phyloP scores from a whole-genome alignment of 2,113 vertebrate species.

The Hiodon alosoides region DNA sequence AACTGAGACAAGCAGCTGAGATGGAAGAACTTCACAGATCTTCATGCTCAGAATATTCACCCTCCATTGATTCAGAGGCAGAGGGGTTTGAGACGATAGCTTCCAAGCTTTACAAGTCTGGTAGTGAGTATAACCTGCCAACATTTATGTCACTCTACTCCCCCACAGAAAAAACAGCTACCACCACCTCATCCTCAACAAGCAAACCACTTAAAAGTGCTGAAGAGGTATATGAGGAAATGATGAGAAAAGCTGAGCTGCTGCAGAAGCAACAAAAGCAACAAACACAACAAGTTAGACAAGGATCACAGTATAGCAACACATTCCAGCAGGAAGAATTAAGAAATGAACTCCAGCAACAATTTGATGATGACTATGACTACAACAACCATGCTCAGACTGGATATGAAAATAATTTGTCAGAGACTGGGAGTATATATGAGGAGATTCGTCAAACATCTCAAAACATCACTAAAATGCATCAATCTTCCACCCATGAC shows the following conservation, averaged over 20 bases:
- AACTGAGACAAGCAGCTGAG: slow-evolving; percentile 90
- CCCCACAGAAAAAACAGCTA: slow-evolving; percentile 75
- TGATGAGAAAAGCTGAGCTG: slow-evolving; percentile 96
- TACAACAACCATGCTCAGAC: slow-evolving; percentile 46
- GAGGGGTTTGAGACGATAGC: slow-evolving; percentile 82
- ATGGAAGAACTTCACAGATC: slow-evolving; percentile 98
- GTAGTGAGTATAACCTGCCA: slow-evolving; percentile 93
- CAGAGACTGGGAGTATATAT: slow-evolving; percentile 51
- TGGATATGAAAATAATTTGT: slow-evolving; percentile 31
- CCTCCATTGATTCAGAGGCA: slow-evolving; percentile 92
- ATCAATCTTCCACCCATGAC: slow-evolving; percentile 63
- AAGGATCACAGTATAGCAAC: slow-evolving; percentile 44
- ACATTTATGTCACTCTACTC: slow-evolving; percentile 97
- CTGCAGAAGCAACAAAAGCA: slow-evolving; percentile 74
- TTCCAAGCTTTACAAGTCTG: slow-evolving; percentile 87
- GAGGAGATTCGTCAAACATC: slow-evolving; percentile 72
- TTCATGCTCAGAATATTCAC: slow-evolving; percentile 94
- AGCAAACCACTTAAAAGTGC: slow-evolving; percentile 91
- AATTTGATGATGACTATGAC: slow-evolving; percentile 51
- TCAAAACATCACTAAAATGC: slow-evolving; percentile 70
- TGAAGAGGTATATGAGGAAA: slow-evolving; percentile 96
- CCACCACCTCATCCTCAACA: slow-evolving; percentile 53
- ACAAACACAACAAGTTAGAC: slow-evolving; percentile 56
- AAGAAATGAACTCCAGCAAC: slow-evolving; percentile 51
- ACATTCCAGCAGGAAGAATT: slow-evolving; percentile 56